Percentiles rank a stretch among this genome's conserved stretches.
Conservation (phyloP, 2,113 vertebrate genomes). For the Xyliphius kryptos region DNA sequence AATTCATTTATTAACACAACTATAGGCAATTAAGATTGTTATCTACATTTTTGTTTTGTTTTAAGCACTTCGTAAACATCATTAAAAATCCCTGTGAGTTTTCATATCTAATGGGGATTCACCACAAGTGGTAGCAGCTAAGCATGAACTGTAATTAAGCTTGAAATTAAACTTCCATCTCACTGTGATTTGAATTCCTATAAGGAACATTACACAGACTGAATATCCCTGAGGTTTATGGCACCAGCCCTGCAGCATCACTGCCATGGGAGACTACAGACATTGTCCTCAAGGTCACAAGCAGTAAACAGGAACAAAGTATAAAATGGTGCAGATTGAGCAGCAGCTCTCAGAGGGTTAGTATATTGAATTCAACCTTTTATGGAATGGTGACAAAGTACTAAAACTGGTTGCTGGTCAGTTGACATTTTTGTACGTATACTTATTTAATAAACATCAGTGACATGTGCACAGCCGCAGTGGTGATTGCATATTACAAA, state of each 20-base stretch:
- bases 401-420: constrained; percentile 3
- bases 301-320: constrained; percentile 28
- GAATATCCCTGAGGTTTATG: constrained; percentile 29
- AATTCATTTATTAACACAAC: constrained; percentile 16
- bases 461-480: no score
- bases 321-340: constrained; percentile 10
- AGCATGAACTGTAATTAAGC: constrained; percentile 38
- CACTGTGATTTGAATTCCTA: no score
- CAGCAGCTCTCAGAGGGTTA: constrained; percentile 5
- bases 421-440: neutral
- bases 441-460: no score
- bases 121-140: constrained; percentile 27
- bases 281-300: constrained; percentile 27
- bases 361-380: constrained; percentile 1
- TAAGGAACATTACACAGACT: constrained; percentile 28
- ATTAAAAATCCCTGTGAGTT: constrained; percentile 29
- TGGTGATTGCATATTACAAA: no score
- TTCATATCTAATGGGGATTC: constrained; percentile 24
- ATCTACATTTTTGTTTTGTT: constrained; percentile 8
- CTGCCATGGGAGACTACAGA: constrained; percentile 9
- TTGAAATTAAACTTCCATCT: constrained; percentile 39
- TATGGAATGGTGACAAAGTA: constrained; percentile 18
- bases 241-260: constrained; percentile 5
- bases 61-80: constrained; percentile 16
- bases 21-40: constrained; percentile 15